These are phyloP conservation scores for Liasis olivaceus DNA, from an alignment of 2,797 vertebrate species.

Conservation along the genomic window DNA sequence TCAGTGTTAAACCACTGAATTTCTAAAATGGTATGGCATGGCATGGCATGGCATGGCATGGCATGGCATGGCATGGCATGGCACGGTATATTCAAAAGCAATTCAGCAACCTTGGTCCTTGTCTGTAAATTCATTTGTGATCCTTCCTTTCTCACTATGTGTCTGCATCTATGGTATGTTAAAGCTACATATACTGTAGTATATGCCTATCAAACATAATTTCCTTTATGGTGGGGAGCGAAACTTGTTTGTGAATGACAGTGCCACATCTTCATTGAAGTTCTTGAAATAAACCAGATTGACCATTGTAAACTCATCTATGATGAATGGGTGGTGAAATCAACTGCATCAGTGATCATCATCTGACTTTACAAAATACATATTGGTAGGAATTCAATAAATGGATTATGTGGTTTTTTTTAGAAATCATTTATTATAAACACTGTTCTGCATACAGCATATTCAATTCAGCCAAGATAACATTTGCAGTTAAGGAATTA, in stretches of 20 bases:
- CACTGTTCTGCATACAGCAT: slow-evolving; percentile 54
- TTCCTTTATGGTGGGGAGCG: slow-evolving; percentile 27
- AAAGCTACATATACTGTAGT: slow-evolving; percentile 2
- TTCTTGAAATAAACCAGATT: slow-evolving; percentile 50
- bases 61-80: not conserved
- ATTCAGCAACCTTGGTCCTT: slow-evolving; percentile 4
- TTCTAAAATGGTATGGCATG: not conserved
- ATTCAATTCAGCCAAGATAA: slow-evolving; percentile 52
- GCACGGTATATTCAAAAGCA: not conserved
- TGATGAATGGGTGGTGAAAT: slow-evolving; percentile 60
- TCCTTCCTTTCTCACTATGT: slow-evolving; percentile 1
- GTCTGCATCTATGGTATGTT: slow-evolving; percentile 27
- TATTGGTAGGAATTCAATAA: slow-evolving; percentile 56
- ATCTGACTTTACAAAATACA: slow-evolving; percentile 51
- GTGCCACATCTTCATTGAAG: slow-evolving; percentile 33
- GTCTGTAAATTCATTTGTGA: fast-evolving
- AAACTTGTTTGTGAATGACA: slow-evolving; percentile 34
- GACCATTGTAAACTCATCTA: slow-evolving; percentile 35
- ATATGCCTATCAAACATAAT: slow-evolving; percentile 35
- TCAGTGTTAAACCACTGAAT: not conserved
- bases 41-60: not conserved
- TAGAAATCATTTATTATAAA: slow-evolving; percentile 56
- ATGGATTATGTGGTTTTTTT: slow-evolving; percentile 46
- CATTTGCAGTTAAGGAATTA: slow-evolving; percentile 55
- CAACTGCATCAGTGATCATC: slow-evolving; percentile 65